Conservation (phyloP, 2,113 vertebrate genomes). For the Phycodurus eques region DNA sequence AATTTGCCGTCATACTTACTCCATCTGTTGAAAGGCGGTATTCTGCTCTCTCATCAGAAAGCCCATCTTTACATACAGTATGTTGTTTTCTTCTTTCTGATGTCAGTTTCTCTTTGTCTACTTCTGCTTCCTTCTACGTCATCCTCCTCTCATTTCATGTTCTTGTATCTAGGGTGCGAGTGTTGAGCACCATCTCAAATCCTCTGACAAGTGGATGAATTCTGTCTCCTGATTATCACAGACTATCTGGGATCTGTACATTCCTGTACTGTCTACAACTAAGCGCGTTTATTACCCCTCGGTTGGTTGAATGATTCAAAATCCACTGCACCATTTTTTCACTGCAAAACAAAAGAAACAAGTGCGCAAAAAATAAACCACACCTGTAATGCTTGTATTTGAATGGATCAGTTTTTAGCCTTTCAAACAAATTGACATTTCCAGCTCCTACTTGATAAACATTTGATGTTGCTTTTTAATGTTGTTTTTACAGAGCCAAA, state of each 20-base stretch:
- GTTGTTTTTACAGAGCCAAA: background rate
- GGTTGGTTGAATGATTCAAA: constrained; percentile 42
- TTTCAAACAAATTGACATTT: background rate
- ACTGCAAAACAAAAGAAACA: background rate
- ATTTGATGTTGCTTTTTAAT: background rate
- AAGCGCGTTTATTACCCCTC: constrained; percentile 35
- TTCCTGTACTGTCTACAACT: constrained; percentile 19
- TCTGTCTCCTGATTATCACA: constrained; percentile 57
- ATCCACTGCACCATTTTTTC: background rate
- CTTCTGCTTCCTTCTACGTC: constrained; percentile 10
- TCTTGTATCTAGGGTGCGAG: constrained; percentile 48
- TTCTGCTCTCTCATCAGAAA: constrained; percentile 26
- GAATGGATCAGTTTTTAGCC: background rate
- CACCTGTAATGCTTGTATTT: background rate
- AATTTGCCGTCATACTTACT: constrained; percentile 28
- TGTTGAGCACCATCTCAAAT: constrained; percentile 55
- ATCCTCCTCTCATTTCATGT: constrained; percentile 18
- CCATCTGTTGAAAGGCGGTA: constrained; percentile 14
- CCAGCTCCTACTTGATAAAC: background rate
- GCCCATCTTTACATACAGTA: constrained; percentile 27
- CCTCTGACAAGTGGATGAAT: constrained; percentile 65
- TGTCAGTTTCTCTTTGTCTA: constrained; percentile 37
- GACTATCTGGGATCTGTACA: constrained; percentile 46
- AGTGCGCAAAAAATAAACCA: background rate
- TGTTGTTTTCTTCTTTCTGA: constrained; percentile 18